Evolutionary conservation across 30 jellyfish, hydroid and myxozoan genomes (phyloP).

Genomic region (Turritopsis rubra): DNA sequence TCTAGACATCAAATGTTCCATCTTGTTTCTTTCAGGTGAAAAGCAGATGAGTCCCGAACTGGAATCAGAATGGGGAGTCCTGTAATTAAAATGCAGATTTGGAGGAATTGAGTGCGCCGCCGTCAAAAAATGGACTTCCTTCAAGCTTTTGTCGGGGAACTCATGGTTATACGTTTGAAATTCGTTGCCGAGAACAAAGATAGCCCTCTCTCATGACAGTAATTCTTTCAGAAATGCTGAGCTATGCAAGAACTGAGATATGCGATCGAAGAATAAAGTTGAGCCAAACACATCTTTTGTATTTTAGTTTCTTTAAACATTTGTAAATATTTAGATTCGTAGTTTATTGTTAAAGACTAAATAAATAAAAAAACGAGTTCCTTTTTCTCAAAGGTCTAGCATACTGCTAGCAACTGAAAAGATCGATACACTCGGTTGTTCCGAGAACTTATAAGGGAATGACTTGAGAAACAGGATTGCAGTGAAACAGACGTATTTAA

Average conservation of each 20-base stretch:
- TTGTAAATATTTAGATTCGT: background rate
- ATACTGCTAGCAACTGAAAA: no score
- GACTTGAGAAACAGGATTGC: no score
- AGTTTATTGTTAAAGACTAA: background rate
- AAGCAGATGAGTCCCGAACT: background rate
- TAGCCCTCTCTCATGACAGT: background rate
- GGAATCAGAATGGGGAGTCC: constrained; percentile 13
- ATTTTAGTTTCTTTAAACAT: background rate
- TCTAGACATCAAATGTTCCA: no score
- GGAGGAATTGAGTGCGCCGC: background rate
- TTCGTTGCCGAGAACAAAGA: background rate
- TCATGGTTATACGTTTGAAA: background rate
- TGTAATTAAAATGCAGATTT: background rate
- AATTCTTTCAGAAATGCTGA: no score
- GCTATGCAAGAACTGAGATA: background rate
- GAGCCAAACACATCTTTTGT: background rate
- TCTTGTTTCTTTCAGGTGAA: background rate
- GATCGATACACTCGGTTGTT: no score
- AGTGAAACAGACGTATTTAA: no score
- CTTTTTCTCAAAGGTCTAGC: no score
- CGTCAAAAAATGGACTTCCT: background rate
- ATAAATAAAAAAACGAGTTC: no score
- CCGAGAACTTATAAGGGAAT: no score
- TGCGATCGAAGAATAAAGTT: background rate
- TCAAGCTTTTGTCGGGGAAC: background rate